Evolutionary conservation across 2,888 invertebrate genomes (phyloP), one percentile per base, ranked within the genome.

Genomic region (Cylloceria caligata): DNA sequence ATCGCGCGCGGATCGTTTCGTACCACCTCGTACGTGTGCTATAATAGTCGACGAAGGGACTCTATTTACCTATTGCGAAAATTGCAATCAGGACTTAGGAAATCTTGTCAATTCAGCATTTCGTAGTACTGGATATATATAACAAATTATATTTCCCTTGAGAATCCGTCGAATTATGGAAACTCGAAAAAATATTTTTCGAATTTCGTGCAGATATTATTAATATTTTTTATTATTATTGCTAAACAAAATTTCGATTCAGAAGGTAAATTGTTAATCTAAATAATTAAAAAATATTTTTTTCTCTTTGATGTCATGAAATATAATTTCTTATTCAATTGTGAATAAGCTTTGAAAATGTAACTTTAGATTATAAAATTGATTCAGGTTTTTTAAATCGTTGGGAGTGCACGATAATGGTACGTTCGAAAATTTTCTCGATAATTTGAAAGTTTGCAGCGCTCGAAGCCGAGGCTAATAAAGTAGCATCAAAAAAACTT

Each of bases 401-500:
- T 57, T 30, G 30, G 2, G 30, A 57, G 27, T 30, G 30, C 30
- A 30, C 1, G 30, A 27, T 27, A 55, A 57, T 27, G 57, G n/a
- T 16, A 6, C n/a, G 27, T 57, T 7, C 7, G 30, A 19, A 60
- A 57, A 60, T 36, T 19, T 60, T 3, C 30, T 19, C 60, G 34
- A 60, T 60, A 60, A 60, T 60, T 60, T 16, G 19, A 36, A 60
- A 42, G 11, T 64, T 64, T 1, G n/a, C 36, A 13, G 64, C 5
- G 24, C 3, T 64, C 64, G 42, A 64, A 42, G 39, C 39, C 1
- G 6, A 4, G n/a, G 42, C 64, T 65, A 57, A 30, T 52, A 21
- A 64, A 39, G 36, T 47, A 47, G 65, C 60, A 47, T 74, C 62
- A 47, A 71, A 65, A 64, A 81, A 78, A 74, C 42, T 82, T 82